Evolutionary conservation across 2,888 invertebrate species (phyloP), one percentile per base, ranked within the genome.

Genomic region (Colletes collaris): DNA sequence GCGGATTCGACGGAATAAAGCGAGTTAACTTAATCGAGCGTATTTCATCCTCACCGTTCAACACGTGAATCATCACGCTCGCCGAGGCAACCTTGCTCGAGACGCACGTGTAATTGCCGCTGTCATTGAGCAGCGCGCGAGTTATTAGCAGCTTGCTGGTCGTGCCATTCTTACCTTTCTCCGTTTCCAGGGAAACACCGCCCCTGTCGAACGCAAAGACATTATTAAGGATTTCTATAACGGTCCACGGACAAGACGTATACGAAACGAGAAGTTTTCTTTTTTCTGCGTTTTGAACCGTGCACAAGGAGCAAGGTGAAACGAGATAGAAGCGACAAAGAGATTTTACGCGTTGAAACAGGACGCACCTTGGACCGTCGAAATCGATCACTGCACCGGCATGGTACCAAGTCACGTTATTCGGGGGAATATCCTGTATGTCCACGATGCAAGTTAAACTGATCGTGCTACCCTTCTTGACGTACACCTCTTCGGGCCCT

Each of bases 51-150:
- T 90, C 84, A 91, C 91, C 91, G 83, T 91, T 91, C 70, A 91
- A 83, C 83, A 91, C 91, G 88, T 91, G 91, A 75, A 91, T 90
- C 84, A 90, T 87, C 76, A 90, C 91, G 79, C 88, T 91, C 37
- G 91, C 91, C 5, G 90, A 91, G 11, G 89, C 95, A 90, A 97
- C 96, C 92, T 96, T 96, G 90, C 96, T 96, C 76, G 97, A 97
- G 84, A 96, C 96, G 92, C 97, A 98, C 66, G 97, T 97, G 92
- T 97, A 98, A 94, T 97, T 97, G 84, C 97, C 97, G 19, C 96
- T 97, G 93, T 97, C 97, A 56, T 96, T 93, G 10, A 97, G 95
- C 79, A 96, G 95, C 19, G 97, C 97, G 87, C 97, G 95, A 60
- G 97, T 97, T 90, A 98, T 97, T 88, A 97, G 95, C 83, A 97